Conservation (phyloP, 2,888 invertebrate species). For the Eugnorisma glareosa region DNA sequence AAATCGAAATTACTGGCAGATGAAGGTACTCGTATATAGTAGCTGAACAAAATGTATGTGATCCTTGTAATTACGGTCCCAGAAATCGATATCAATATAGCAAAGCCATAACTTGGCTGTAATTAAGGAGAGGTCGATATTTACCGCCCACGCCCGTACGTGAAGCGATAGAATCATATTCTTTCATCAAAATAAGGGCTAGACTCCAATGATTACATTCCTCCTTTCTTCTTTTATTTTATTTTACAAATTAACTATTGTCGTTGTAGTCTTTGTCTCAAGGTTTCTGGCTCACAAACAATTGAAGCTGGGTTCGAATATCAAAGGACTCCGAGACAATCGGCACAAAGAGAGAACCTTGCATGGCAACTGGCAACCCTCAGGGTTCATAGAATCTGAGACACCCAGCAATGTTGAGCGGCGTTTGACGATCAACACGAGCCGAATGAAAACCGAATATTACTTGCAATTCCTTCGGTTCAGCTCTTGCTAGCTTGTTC, state of each 20-base stretch:
- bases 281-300: not conserved
- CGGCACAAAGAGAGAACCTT: not conserved
- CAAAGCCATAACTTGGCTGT: slow-evolving; percentile 38
- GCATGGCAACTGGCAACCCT: not conserved
- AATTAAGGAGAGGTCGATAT: slow-evolving; percentile 44
- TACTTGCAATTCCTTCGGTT: not conserved
- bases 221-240: not conserved
- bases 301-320: not conserved
- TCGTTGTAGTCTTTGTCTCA: not conserved
- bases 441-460: not conserved
- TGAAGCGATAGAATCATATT: slow-evolving; percentile 43
- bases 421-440: not conserved
- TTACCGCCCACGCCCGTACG: slow-evolving; percentile 37
- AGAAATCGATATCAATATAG: slow-evolving; percentile 43
- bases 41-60: slow-evolving; percentile 33
- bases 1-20: not conserved
- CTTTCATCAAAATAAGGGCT: slow-evolving; percentile 36
- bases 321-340: not conserved
- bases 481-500: not conserved
- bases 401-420: not conserved
- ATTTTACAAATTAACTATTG: not conserved
- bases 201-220: slow-evolving; percentile 5
- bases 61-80: slow-evolving; percentile 25
- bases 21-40: not conserved
- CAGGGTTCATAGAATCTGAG: not conserved